Evolutionary conservation across 2,888 invertebrate genomes (phyloP).

Genomic region (Synergus laeviventris): DNA sequence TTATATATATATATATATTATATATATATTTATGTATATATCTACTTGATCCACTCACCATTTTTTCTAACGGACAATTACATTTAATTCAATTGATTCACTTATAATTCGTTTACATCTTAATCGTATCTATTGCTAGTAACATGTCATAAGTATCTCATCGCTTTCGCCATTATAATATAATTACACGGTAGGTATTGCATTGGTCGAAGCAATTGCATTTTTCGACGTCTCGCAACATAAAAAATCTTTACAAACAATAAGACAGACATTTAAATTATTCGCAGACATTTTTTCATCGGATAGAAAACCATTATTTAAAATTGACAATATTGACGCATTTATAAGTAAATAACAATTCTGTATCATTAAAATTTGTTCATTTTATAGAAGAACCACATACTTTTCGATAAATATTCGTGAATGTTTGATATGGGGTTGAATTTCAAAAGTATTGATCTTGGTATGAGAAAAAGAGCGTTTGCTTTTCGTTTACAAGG

Average conservation of each 20-base stretch:
- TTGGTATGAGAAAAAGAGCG: neutral
- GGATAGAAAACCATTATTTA: neutral
- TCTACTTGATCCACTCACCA: slow-evolving; percentile 70
- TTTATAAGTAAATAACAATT: neutral
- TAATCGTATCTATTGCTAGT: slow-evolving; percentile 51
- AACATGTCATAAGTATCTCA: slow-evolving; percentile 49
- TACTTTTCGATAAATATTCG: neutral
- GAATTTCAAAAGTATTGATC: neutral
- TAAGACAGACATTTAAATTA: neutral
- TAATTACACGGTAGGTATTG: slow-evolving; percentile 47
- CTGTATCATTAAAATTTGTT: neutral
- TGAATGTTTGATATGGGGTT: neutral
- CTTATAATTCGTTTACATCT: slow-evolving; percentile 49
- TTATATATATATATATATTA: slow-evolving; percentile 51
- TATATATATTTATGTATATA: slow-evolving; percentile 48
- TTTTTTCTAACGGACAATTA: slow-evolving; percentile 58
- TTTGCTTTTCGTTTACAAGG: slow-evolving; percentile 9
- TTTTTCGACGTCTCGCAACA: neutral
- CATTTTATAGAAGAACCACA: neutral
- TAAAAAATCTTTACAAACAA: neutral
- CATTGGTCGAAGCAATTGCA: slow-evolving; percentile 56
- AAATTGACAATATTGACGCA: no score
- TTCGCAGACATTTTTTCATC: neutral
- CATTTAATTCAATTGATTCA: slow-evolving; percentile 53
- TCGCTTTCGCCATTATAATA: slow-evolving; percentile 44